phyloP scores from a whole-genome alignment of 2,888 invertebrate species.

The Nomada flava region DNA sequence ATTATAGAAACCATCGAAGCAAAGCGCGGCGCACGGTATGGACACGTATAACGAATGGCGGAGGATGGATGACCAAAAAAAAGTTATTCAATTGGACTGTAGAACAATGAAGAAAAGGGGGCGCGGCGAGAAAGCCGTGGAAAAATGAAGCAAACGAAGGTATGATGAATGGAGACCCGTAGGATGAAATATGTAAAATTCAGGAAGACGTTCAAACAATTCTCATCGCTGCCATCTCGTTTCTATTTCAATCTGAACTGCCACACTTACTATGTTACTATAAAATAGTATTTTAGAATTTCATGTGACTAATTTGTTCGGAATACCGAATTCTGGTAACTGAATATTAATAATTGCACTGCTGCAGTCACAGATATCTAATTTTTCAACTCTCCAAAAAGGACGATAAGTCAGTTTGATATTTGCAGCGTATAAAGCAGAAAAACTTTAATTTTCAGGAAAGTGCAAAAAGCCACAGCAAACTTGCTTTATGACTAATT shows the following conservation, averaged over 20 bases:
- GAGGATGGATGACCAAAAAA: constrained; percentile 10
- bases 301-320: too few species aligned
- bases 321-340: too few species aligned
- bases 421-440: too few species aligned
- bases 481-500: too few species aligned
- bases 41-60: constrained; percentile 11
- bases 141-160: not conserved
- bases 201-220: not conserved
- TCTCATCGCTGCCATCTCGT: not conserved
- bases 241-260: not conserved
- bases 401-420: too few species aligned
- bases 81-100: constrained; percentile 4
- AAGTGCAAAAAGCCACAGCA: too few species aligned
- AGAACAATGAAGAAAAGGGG: not conserved
- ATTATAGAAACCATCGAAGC: not conserved
- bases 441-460: too few species aligned
- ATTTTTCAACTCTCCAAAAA: too few species aligned
- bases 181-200: constrained; percentile 6
- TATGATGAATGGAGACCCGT: not conserved
- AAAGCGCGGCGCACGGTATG: not conserved
- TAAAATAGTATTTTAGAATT: too few species aligned
- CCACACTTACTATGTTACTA: too few species aligned
- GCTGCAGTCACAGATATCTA: too few species aligned
- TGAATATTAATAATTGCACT: too few species aligned
- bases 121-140: not conserved